Conservation (phyloP, 1,140 invertebrate species). For the Brachionus rotundiformis region DNA sequence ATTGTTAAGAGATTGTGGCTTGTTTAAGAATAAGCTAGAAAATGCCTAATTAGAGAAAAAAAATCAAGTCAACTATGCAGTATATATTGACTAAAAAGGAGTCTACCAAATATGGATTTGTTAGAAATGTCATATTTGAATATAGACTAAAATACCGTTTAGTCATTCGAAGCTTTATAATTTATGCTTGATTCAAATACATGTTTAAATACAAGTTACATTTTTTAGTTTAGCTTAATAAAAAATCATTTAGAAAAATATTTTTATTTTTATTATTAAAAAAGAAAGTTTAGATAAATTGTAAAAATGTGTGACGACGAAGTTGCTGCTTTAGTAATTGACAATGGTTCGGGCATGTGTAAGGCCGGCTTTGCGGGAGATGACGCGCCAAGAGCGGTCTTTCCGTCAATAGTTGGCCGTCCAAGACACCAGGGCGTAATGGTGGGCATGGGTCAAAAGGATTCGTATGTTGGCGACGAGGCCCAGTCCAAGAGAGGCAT, state of each 20-base stretch:
- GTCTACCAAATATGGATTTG: neutral
- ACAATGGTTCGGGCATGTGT: slow-evolving; percentile 83
- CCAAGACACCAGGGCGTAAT: slow-evolving; percentile 72
- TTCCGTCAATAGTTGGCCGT: slow-evolving; percentile 78
- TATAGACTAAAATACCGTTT: neutral
- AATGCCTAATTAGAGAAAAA: neutral
- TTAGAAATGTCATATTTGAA: neutral
- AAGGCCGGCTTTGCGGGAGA: slow-evolving; percentile 84
- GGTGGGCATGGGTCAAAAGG: slow-evolving; percentile 73
- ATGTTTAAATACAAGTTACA: neutral
- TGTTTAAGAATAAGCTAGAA: neutral
- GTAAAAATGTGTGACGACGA: slow-evolving; percentile 82
- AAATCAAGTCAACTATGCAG: neutral
- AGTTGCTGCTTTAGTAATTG: slow-evolving; percentile 78
- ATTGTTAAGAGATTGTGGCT: neutral
- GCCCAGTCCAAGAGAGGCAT: slow-evolving; percentile 69
- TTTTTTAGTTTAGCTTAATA: neutral
- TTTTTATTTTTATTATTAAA: neutral
- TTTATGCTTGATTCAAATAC: neutral
- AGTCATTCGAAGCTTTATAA: neutral
- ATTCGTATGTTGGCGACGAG: slow-evolving; percentile 67
- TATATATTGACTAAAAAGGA: neutral
- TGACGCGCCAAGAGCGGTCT: slow-evolving; percentile 80
- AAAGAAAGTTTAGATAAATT: neutral
- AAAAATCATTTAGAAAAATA: neutral